Base-by-base conservation (phyloP, 2,113 vertebrate species). In the Seriola quinqueradiata region DNA sequence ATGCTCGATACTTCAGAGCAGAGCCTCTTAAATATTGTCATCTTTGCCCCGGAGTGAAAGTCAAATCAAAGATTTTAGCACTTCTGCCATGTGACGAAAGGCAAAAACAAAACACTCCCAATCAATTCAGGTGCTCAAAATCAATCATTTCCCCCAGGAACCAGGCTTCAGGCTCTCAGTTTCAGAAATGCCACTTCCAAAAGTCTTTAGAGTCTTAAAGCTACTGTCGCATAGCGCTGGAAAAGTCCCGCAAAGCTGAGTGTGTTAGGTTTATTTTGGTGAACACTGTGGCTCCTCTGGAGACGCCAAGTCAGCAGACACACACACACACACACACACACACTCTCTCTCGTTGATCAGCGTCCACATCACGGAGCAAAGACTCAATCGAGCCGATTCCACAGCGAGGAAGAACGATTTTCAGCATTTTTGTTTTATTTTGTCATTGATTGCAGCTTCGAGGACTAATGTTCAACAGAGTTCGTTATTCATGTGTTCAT, bases 131-230 rank as follows among this genome's bases (percentile, higher is more conserved):
- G 61, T 72, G 38, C 9, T 75, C 36, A 10, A 52, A 23, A 46
- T 65, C 36, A 63, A 74, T 32, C 6, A 40, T 48, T 63, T 25
- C 23, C 65, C 55, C 61, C 63, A 63, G 44, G 63, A 64, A 67
- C 36, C 71, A 73, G 72, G 34, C 72, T 70, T 79, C 42, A 6
- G 87, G 81, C 79, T 86, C 74, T 73, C 10, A 16, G 69, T 79
- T 88, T 83, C 34, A 87, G 66, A 91, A 90, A 86, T 82, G 63
- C 83, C 82, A 72, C 66, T 80, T 85, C 46, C 78, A 57, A 83
- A 86, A 71, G 89, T 93, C 83, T 83, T 54, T 23, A 74, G 46
- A 90, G 83, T 92, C 87, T 92, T 94, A 94, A 94, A 93, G 93
- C 93, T 92, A 90, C 89, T 69, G 74, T 65, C 5, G 16, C 81